phyloP scores from a whole-genome alignment of 2,888 invertebrate species.

The Sphaerophoria rueppellii region DNA sequence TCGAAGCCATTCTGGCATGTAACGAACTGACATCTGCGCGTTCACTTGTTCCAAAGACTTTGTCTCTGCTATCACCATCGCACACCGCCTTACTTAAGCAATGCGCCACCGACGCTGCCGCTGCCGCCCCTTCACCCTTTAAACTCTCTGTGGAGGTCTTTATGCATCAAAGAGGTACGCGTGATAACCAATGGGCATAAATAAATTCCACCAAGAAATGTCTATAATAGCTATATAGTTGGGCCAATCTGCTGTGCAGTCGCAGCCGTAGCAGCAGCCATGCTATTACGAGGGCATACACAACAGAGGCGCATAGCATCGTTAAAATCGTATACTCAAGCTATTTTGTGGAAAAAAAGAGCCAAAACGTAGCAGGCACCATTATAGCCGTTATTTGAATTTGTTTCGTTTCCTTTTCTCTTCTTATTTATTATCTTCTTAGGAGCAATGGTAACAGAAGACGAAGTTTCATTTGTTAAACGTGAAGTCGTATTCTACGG shows the following conservation, averaged over 20 bases:
- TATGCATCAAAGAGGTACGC: conserved; percentile 82
- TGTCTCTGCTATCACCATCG: conserved; percentile 30
- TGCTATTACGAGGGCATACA: conserved; percentile 64
- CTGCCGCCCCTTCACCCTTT: conserved; percentile 44
- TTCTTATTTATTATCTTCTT: conserved; percentile 6
- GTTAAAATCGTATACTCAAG: conserved; percentile 67
- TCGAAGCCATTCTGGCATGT: conserved; percentile 63
- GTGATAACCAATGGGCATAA: conserved; percentile 82
- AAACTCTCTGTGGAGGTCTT: conserved; percentile 78
- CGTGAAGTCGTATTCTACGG: conserved; percentile 48
- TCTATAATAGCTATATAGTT: conserved; percentile 71
- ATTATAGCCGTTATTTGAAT: conserved; percentile 43
- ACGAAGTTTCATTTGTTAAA: conserved; percentile 47
- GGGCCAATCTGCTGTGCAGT: conserved; percentile 64
- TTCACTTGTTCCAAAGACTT: conserved; percentile 70
- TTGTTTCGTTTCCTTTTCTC: conserved; percentile 36
- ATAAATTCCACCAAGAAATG: conserved; percentile 71
- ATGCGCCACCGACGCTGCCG: conserved; percentile 31
- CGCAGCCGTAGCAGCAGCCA: conserved; percentile 48
- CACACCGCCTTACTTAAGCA: background rate
- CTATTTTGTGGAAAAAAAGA: conserved; percentile 44
- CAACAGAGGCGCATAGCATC: conserved; percentile 68
- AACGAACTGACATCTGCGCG: conserved; percentile 72
- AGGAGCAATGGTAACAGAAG: conserved; percentile 23
- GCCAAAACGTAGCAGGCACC: conserved; percentile 21